Conservation (phyloP, 1,140 invertebrate species). For the Asobara japonica region DNA sequence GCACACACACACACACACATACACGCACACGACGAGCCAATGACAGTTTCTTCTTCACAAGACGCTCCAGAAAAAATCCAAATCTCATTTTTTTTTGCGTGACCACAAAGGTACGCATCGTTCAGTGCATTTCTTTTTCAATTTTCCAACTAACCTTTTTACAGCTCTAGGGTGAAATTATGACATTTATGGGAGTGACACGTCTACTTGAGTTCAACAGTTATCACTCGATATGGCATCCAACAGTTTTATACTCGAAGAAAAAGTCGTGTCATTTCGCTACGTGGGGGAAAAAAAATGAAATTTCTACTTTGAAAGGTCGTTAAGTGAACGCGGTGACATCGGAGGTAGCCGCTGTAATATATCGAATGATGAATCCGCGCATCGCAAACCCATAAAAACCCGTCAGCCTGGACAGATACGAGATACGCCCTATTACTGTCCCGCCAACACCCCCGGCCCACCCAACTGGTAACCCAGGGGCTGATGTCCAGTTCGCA, state of each 20-base stretch:
- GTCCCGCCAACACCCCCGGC: constrained; percentile 54
- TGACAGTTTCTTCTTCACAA: no score
- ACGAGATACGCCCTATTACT: constrained; percentile 66
- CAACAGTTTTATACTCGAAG: not conserved
- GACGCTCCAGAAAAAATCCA: no score
- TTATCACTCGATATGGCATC: not conserved
- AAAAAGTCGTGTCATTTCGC: not conserved
- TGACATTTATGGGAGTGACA: not conserved
- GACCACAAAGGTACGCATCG: no score
- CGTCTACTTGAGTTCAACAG: not conserved
- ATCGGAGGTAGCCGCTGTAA: constrained; percentile 53
- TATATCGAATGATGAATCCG: constrained; percentile 64
- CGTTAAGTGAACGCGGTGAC: constrained; percentile 56
- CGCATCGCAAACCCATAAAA: constrained; percentile 65
- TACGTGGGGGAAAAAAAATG: constrained; percentile 5
- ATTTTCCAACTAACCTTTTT: no score
- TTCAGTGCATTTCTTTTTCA: no score
- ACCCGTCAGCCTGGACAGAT: constrained; percentile 62
- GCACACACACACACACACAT: no score
- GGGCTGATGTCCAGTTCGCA: constrained; percentile 52
- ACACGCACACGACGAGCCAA: no score
- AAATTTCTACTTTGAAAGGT: constrained; percentile 50
- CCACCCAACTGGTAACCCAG: constrained; percentile 5
- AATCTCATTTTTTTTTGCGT: no score
- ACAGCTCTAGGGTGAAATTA: no score